Evolutionary conservation across 2,113 vertebrate genomes (phyloP).

Genomic region (Equus przewalskii): DNA sequence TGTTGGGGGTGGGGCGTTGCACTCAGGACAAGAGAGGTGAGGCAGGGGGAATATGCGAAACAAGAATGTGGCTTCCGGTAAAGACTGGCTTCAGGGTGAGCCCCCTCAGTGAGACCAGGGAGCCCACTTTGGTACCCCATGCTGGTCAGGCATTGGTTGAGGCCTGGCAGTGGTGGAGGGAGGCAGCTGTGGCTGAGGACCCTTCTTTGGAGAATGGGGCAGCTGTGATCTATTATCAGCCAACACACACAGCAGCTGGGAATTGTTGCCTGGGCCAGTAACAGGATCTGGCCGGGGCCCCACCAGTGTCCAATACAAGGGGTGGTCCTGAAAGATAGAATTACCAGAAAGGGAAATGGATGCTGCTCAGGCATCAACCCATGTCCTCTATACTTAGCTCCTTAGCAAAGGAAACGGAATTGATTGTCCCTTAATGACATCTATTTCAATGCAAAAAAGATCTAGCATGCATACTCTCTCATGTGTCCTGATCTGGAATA

Average conservation of each 20-base stretch:
- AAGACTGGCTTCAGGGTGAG: background rate
- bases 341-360: background rate
- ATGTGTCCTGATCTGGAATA: background rate
- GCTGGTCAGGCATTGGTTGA: background rate
- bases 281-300: too few relatives aligned
- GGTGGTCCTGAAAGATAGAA: background rate
- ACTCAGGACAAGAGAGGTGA: background rate
- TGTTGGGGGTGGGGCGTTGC: background rate
- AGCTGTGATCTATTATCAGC: background rate
- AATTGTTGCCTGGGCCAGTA: background rate
- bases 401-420: background rate
- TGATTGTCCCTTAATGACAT: background rate
- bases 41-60: background rate
- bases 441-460: background rate
- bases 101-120: too few relatives aligned
- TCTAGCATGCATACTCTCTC: background rate
- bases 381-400: background rate
- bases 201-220: background rate
- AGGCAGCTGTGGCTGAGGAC: background rate
- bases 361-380: background rate
- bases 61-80: background rate
- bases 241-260: background rate
- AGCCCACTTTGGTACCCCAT: background rate
- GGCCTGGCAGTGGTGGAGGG: background rate
- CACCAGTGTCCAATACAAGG: background rate